These are phyloP conservation scores for Holotrichia oblita DNA, from an alignment of 1,140 invertebrate genomes.

Conservation along the genomic window DNA sequence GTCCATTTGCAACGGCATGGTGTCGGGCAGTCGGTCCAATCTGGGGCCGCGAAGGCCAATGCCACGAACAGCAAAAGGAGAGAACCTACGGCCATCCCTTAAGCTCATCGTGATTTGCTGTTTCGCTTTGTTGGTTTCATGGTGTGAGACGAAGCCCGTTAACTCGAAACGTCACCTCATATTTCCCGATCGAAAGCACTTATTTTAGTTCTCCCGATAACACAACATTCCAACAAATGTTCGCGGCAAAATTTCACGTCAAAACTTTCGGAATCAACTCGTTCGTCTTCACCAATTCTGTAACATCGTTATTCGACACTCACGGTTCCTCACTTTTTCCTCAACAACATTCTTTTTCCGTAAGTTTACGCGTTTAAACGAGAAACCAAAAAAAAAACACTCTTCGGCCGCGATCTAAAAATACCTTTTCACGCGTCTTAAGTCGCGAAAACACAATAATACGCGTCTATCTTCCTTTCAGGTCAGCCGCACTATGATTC, in stretches of 20 bases:
- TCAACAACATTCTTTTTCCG: background rate
- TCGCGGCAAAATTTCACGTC: no score
- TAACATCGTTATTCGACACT: no score
- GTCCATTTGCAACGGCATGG: constrained; percentile 90
- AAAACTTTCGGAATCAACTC: no score
- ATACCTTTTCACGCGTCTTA: constrained; percentile 19
- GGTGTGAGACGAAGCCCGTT: background rate
- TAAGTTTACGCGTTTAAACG: background rate
- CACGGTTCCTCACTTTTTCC: background rate
- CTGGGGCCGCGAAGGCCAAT: constrained; percentile 67
- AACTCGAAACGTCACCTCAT: background rate
- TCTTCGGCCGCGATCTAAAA: constrained; percentile 10
- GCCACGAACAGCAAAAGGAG: constrained; percentile 55
- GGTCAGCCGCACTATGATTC: constrained; percentile 61
- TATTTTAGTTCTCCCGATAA: background rate
- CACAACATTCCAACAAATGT: background rate
- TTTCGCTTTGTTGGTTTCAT: constrained; percentile 11
- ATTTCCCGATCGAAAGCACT: background rate
- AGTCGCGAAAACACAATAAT: background rate
- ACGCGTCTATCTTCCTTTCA: constrained; percentile 49
- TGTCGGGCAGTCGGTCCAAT: constrained; percentile 84
- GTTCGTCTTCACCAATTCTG: no score
- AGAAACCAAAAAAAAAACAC: no score
- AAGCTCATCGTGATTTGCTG: constrained; percentile 52
- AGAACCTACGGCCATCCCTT: constrained; percentile 55